These are phyloP conservation scores for Drosophila mimica DNA, from an alignment of 2,888 invertebrate species.

Conservation along the genomic window DNA sequence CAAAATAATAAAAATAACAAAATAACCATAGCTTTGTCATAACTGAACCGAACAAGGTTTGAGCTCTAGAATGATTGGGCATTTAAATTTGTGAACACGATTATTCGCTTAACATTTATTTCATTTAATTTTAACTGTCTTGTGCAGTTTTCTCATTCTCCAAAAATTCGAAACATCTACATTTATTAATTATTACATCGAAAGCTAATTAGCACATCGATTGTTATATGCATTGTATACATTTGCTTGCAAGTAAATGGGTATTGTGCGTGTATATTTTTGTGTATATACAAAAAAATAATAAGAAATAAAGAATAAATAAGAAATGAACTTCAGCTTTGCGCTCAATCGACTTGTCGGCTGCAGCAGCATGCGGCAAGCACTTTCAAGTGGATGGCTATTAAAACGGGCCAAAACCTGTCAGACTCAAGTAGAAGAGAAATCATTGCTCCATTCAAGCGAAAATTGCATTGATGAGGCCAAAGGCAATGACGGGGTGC, in stretches of 20 bases:
- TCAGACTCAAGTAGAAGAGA: constrained; percentile 64
- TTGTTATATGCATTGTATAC: constrained; percentile 8
- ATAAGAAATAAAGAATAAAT: constrained; percentile 18
- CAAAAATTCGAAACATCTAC: constrained; percentile 10
- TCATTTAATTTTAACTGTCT: background rate
- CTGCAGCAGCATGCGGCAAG: constrained; percentile 54
- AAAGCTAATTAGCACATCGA: constrained; percentile 29
- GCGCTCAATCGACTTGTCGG: constrained; percentile 65
- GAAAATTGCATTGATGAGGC: constrained; percentile 59
- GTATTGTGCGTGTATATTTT: constrained; percentile 1
- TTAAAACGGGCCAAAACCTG: constrained; percentile 74
- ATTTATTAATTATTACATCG: constrained; percentile 20
- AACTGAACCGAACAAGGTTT: background rate
- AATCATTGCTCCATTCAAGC: constrained; percentile 67
- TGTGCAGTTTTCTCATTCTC: background rate
- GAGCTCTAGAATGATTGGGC: background rate
- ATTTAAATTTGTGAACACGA: background rate
- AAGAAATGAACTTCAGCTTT: constrained; percentile 50
- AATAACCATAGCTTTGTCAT: background rate
- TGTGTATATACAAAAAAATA: constrained; percentile 11
- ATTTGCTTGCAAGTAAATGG: constrained; percentile 31
- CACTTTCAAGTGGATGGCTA: constrained; percentile 59
- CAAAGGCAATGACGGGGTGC: constrained; percentile 15
- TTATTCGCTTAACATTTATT: background rate
- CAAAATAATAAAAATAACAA: background rate